Evolutionary conservation across 2,113 vertebrate species (phyloP).

Genomic region (Neolamprologus ventralis): DNA sequence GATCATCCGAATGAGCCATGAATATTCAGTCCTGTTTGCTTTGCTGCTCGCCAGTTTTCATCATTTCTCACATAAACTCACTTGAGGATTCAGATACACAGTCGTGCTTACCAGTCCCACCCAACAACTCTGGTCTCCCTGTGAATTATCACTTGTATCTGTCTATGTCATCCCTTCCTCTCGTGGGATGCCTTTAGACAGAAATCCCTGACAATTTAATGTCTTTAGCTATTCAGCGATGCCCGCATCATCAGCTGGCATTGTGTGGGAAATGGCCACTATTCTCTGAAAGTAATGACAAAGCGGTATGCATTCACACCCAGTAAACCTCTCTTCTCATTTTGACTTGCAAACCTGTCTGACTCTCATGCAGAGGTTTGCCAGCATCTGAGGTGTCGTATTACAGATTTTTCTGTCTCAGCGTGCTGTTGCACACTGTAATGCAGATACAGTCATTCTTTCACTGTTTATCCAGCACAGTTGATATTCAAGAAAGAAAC

Average conservation of each 20-base stretch:
- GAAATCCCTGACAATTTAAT: not conserved
- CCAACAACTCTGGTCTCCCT: not conserved
- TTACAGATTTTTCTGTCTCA: not conserved
- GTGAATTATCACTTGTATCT: not conserved
- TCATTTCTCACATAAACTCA: not conserved
- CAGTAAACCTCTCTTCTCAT: not conserved
- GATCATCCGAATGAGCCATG: not conserved
- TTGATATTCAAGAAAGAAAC: not conserved
- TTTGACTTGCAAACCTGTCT: not conserved
- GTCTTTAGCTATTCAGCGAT: not conserved
- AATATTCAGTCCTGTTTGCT: not conserved
- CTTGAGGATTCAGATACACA: not conserved
- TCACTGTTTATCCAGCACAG: not conserved
- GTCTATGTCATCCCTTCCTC: not conserved
- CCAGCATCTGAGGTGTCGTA: not conserved
- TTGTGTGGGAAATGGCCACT: not conserved
- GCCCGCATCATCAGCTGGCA: constrained; percentile 24
- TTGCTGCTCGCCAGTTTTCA: not conserved
- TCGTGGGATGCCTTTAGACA: not conserved
- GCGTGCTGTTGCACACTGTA: not conserved
- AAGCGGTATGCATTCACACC: not conserved
- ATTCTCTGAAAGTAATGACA: constrained; percentile 10
- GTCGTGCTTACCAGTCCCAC: not conserved
- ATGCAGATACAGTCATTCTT: not conserved
- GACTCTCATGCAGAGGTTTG: not conserved